phyloP scores from a whole-genome alignment of 2,888 invertebrate species.

The Apantesis nais region DNA sequence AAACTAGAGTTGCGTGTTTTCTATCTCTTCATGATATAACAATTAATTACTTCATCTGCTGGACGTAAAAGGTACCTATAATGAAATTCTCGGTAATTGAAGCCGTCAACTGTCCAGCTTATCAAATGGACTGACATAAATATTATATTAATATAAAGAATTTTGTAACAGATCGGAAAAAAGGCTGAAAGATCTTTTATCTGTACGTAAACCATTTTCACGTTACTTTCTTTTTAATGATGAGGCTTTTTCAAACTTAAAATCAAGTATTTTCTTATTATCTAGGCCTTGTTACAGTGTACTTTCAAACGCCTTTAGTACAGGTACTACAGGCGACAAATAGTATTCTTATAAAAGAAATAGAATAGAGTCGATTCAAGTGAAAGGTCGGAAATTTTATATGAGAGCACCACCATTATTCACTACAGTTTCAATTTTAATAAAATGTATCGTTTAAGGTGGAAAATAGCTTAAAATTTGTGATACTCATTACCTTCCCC shows the following conservation, averaged over 20 bases:
- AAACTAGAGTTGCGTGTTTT: constrained; percentile 28
- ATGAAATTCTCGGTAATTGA: constrained; percentile 31
- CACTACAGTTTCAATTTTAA: background rate
- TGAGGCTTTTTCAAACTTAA: background rate
- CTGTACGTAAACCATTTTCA: background rate
- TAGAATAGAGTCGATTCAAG: too few species aligned
- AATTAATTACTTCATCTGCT: constrained; percentile 22
- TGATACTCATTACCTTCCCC: background rate
- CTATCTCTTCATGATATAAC: constrained; percentile 21
- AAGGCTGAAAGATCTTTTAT: background rate
- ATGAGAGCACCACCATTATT: background rate
- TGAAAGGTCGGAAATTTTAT: background rate
- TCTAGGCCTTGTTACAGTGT: too few species aligned
- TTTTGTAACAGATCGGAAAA: background rate
- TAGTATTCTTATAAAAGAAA: too few species aligned
- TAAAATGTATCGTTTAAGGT: too few species aligned
- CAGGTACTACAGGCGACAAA: too few species aligned
- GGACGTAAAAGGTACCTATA: constrained; percentile 9
- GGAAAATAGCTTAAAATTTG: too few species aligned
- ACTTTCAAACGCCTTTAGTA: too few species aligned
- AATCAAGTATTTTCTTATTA: too few species aligned
- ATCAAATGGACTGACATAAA: constrained; percentile 17
- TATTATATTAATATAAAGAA: constrained; percentile 13
- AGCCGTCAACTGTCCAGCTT: constrained; percentile 18
- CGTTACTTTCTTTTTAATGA: background rate